Conservation (phyloP, 2,797 vertebrate genomes). For the Anabacerthia variegaticeps region DNA sequence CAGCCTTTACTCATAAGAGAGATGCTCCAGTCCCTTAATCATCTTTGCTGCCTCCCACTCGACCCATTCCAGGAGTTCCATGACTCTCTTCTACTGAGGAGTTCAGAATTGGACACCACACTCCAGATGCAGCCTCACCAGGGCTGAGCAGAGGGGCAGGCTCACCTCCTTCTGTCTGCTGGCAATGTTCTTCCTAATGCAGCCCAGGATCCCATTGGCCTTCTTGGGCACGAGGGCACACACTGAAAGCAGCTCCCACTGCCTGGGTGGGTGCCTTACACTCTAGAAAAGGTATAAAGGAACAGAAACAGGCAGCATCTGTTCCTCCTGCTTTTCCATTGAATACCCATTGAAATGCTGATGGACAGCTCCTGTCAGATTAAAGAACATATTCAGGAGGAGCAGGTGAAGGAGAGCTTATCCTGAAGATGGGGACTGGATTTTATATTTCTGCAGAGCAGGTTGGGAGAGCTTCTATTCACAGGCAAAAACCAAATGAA, state of each 20-base stretch:
- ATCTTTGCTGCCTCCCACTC: background rate
- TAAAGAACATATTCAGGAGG: background rate
- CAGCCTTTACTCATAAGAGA: background rate
- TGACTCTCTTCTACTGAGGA: background rate
- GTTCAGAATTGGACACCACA: background rate
- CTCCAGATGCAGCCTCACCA: too few relatives aligned
- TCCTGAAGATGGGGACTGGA: background rate
- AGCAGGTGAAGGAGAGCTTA: background rate
- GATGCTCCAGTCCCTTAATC: background rate
- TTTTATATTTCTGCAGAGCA: background rate
- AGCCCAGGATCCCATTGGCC: background rate
- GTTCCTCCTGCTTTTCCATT: background rate
- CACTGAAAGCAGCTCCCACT: background rate
- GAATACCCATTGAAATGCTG: background rate
- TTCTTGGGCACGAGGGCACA: background rate
- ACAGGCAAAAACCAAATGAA: background rate
- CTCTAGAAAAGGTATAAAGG: background rate
- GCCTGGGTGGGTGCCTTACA: background rate
- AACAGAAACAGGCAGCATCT: background rate
- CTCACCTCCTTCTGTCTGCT: background rate
- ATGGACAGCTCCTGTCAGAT: background rate
- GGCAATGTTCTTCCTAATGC: fast-evolving
- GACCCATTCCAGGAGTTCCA: background rate
- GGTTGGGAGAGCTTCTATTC: background rate
- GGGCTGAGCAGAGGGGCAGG: background rate